Evolutionary conservation across 2,113 vertebrate species (phyloP).

Genomic region (Peromyscus maniculatus): DNA sequence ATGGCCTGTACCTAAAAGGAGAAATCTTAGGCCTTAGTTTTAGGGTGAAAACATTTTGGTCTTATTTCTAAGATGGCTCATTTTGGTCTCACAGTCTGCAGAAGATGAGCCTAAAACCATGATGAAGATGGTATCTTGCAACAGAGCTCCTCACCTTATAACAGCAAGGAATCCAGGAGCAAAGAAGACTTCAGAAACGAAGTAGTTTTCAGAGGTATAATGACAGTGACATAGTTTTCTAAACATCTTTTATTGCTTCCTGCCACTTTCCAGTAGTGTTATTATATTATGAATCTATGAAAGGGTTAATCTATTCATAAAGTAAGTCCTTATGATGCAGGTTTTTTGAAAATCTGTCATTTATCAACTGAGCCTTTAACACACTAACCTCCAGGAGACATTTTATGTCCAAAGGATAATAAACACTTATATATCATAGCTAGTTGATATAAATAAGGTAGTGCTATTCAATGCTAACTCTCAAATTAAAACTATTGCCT

Average conservation of each 20-base stretch:
- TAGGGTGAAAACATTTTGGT: too few relatives aligned
- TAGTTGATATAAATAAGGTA: not conserved
- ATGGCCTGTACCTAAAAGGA: too few relatives aligned
- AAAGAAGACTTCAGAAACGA: not conserved
- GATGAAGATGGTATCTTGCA: too few relatives aligned
- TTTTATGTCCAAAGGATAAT: not conserved
- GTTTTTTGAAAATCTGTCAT: not conserved
- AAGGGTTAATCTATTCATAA: not conserved
- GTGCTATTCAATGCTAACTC: not conserved
- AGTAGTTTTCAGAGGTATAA: not conserved
- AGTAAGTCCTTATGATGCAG: not conserved
- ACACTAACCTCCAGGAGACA: not conserved
- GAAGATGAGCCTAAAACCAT: not conserved
- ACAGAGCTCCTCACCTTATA: not conserved
- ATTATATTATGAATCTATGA: not conserved
- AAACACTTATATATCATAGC: not conserved
- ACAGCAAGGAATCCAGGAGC: not conserved
- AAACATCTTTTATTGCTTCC: not conserved
- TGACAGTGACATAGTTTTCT: not conserved
- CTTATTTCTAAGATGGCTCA: too few relatives aligned
- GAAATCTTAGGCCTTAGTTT: too few relatives aligned
- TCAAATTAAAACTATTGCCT: not conserved
- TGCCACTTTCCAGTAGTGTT: not conserved
- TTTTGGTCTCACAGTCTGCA: not conserved
- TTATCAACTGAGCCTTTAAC: not conserved